Evolutionary conservation across 2,797 vertebrate species (phyloP).

Genomic region (Poecilia gillii): DNA sequence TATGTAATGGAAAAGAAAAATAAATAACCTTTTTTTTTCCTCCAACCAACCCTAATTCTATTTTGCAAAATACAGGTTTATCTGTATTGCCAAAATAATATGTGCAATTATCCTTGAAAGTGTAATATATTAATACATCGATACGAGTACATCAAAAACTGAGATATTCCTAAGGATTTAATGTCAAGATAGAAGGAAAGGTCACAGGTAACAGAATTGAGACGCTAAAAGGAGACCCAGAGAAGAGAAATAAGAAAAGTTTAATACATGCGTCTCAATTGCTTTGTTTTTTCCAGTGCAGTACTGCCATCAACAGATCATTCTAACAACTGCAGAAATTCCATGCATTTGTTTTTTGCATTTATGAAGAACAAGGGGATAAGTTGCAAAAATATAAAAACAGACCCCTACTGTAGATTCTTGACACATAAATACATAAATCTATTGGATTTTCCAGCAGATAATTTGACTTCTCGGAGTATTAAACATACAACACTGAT

Average conservation of each 20-base stretch:
- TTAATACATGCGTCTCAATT: background rate
- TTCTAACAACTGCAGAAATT: background rate
- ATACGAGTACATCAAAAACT: background rate
- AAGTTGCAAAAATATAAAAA: background rate
- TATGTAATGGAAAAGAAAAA: background rate
- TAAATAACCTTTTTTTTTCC: background rate
- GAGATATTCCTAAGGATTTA: background rate
- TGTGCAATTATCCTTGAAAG: background rate
- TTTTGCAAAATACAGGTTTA: background rate
- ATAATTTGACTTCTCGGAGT: background rate
- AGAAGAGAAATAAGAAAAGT: background rate
- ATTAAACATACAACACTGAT: background rate
- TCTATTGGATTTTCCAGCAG: background rate
- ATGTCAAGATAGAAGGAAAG: background rate
- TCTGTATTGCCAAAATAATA: background rate
- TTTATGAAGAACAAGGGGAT: background rate
- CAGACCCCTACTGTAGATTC: background rate
- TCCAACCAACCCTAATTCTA: background rate
- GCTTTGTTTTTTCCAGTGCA: background rate
- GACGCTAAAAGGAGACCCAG: background rate
- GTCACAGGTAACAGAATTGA: background rate
- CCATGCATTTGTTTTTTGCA: background rate
- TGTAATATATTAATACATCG: too few species aligned
- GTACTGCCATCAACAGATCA: slow-evolving; percentile 7
- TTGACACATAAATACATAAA: background rate